These are phyloP conservation scores for Falco berigora DNA, from an alignment of 2,797 vertebrate genomes.

Conservation along the genomic window DNA sequence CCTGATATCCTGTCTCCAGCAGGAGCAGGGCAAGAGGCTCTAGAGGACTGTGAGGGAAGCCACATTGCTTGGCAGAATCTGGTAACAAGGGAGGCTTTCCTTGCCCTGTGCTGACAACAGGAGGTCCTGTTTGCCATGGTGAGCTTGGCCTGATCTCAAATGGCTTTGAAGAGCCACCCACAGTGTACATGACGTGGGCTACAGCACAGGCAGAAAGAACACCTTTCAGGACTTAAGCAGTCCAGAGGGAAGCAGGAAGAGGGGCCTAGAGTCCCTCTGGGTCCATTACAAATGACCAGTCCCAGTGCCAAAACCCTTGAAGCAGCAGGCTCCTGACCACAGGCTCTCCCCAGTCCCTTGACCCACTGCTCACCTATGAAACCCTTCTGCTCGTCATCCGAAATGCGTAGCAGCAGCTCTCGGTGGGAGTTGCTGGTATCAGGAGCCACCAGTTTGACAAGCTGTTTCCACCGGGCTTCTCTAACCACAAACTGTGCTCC, in stretches of 20 bases:
- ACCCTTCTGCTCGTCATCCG: slow-evolving; percentile 78
- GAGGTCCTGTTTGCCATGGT: not conserved
- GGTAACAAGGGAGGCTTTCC: not conserved
- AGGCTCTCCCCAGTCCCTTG: not conserved
- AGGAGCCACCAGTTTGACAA: slow-evolving; percentile 81
- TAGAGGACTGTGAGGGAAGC: not conserved
- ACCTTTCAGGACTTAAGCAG: not conserved
- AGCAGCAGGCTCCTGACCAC: not conserved
- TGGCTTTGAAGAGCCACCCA: not conserved
- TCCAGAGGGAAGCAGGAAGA: not conserved
- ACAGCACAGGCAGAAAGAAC: not conserved
- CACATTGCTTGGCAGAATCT: not conserved
- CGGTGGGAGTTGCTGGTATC: slow-evolving; percentile 80
- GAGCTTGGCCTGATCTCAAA: not conserved
- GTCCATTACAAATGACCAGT: not conserved
- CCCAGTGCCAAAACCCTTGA: not conserved
- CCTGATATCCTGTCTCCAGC: rapidly evolving
- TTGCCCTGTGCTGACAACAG: not conserved
- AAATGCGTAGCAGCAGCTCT: slow-evolving; percentile 85
- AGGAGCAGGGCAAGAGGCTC: not conserved
- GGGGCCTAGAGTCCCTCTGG: not conserved
- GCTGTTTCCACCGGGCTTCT: slow-evolving; percentile 78
- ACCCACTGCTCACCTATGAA: slow-evolving; percentile 75
- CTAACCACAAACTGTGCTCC: slow-evolving; percentile 74
- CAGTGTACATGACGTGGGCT: not conserved